phyloP scores from a whole-genome alignment of 2,888 invertebrate species.

The Gari tellinella region DNA sequence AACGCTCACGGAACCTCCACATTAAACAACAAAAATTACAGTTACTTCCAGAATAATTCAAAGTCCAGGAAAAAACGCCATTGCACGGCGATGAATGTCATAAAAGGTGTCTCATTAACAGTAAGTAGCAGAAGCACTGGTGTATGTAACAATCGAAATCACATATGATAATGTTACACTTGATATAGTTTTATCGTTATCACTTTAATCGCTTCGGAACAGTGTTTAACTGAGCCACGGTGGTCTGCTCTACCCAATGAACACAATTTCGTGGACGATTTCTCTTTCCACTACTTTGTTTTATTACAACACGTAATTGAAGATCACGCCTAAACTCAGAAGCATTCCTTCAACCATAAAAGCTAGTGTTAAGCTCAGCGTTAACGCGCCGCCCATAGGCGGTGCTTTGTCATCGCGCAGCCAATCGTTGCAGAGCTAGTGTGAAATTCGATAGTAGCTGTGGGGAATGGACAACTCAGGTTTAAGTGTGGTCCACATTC shows the following conservation, averaged over 20 bases:
- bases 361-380: constrained; percentile 32
- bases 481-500: too few species aligned
- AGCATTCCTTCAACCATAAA: constrained; percentile 59
- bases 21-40: too few species aligned
- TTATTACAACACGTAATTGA: constrained; percentile 61
- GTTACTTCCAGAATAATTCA: too few species aligned
- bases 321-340: constrained; percentile 59
- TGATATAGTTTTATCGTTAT: constrained; percentile 46
- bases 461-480: too few species aligned
- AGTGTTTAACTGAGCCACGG: constrained; percentile 39
- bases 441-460: constrained; percentile 43
- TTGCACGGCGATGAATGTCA: not conserved
- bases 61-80: too few species aligned
- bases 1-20: too few species aligned
- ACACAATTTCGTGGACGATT: constrained; percentile 64
- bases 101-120: constrained; percentile 4
- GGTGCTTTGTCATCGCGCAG: not conserved
- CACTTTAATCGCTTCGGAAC: constrained; percentile 39
- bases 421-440: constrained; percentile 21
- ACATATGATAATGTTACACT: constrained; percentile 52
- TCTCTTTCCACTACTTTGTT: constrained; percentile 65
- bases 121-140: constrained; percentile 8
- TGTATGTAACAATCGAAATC: constrained; percentile 35
- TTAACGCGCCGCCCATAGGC: constrained; percentile 37
- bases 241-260: constrained; percentile 55